Evolutionary conservation across 2,888 invertebrate species (phyloP).

Genomic region (Nemurella pictetii): DNA sequence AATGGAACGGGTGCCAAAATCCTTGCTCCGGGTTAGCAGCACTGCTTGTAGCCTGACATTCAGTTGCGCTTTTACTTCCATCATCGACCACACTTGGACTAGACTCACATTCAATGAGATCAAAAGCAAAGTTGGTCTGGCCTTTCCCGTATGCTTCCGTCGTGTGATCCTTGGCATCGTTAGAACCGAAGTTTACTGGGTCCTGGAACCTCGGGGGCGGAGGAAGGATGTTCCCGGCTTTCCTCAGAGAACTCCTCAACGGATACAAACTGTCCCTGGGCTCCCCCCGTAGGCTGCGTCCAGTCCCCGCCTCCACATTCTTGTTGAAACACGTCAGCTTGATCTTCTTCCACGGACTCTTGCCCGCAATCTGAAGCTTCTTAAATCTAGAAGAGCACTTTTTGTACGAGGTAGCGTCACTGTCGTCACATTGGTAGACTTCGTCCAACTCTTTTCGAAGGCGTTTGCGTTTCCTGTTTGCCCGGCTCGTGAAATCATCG

Average conservation of each 20-base stretch:
- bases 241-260: slow-evolving; percentile 34
- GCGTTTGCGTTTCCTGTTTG: slow-evolving; percentile 34
- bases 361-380: not conserved
- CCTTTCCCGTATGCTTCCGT: not conserved
- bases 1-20: not conserved
- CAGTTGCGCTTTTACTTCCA: not conserved
- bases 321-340: slow-evolving; percentile 9
- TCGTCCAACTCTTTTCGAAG: slow-evolving; percentile 13
- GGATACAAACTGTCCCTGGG: slow-evolving; percentile 38
- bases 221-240: not conserved
- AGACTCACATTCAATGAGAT: not conserved
- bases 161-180: not conserved
- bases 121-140: not conserved
- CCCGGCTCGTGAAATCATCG: slow-evolving; percentile 43
- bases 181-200: not conserved
- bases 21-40: not conserved
- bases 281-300: not conserved
- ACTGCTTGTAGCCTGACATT: not conserved
- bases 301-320: not conserved
- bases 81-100: not conserved
- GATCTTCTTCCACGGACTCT: slow-evolving; percentile 21
- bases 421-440: slow-evolving; percentile 23
- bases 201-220: not conserved
- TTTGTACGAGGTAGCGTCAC: not conserved
- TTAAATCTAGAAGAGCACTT: not conserved